Evolutionary conservation across 2,113 vertebrate species (phyloP), one percentile per base, ranked within the genome.

Genomic region (Siphamia tubifer): DNA sequence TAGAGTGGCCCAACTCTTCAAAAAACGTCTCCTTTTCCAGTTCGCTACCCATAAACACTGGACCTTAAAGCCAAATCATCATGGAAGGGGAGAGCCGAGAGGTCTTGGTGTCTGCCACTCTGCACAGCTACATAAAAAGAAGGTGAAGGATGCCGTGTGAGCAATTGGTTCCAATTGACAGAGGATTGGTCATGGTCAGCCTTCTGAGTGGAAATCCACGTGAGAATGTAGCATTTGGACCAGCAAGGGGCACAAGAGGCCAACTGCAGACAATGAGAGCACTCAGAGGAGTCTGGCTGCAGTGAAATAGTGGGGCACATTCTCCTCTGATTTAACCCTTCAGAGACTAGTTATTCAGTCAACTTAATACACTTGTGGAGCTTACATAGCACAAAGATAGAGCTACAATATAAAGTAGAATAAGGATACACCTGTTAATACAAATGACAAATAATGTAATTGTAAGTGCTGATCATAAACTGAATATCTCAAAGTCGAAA

Each of bases 131-230:
- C 85, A 90, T 81, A 82, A 87, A 87, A 86, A 84, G 81, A 89
- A 86, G 89, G 86, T 87, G 82, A 85, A 84, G 74, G 83, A 87
- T 86, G 86, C 86, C 77, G 81, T 90, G 88, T 86, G 84, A 89
- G 86, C 85, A 81, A 90, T 88, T 89, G 79, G 87, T 88, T 90
- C 88, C 84, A 85, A 90, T 83, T 87, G 88, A 89, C 81, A 85
- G 86, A 86, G 83, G 86, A 92, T 89, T 91, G 89, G 91, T 91
- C 90, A 93, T 76, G 87, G 87, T 92, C 88, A 84, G 86, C 81
- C 82, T 89, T 89, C 78, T 54, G 83, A 83, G 87, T 88, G 77
- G 77, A 93, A 93, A 93, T 92, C 91, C 90, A 87, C 87, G 89
- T 91, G 91, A 93, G 92, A 93, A 93, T 87, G 80, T 77, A 71